Percentiles rank a stretch among this genome's conserved stretches.
Conservation (phyloP, 2,888 invertebrate species). For the Blastobasis adustella region DNA sequence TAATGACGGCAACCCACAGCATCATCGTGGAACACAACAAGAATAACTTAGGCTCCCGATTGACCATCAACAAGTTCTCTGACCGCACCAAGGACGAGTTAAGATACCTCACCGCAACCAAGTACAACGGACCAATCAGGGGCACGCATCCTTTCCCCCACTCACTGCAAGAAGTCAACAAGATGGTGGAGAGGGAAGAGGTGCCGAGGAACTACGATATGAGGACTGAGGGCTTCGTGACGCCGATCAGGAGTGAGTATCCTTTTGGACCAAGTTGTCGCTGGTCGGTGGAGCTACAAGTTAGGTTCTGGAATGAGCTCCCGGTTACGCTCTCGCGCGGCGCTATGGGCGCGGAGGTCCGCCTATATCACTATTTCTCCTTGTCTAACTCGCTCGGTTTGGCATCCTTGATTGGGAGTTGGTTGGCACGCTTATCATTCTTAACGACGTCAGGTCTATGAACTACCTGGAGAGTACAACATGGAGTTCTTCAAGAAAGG, state of each 20-base stretch:
- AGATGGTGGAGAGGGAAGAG: constrained; percentile 18
- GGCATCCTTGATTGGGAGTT: too few species aligned
- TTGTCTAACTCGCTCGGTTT: too few species aligned
- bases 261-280: neutral
- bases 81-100: constrained; percentile 30
- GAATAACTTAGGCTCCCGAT: constrained; percentile 29
- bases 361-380: neutral
- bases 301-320: neutral
- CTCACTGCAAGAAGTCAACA: constrained; percentile 7
- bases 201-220: constrained; percentile 35
- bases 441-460: too few species aligned
- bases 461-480: too few species aligned
- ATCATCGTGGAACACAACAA: constrained; percentile 29
- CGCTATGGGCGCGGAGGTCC: neutral
- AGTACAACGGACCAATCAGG: constrained; percentile 11
- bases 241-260: constrained; percentile 32
- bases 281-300: neutral
- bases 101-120: constrained; percentile 20
- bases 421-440: too few species aligned
- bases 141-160: constrained; percentile 27
- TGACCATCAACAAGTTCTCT: constrained; percentile 36
- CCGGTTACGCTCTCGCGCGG: neutral
- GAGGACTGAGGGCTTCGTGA: constrained; percentile 32
- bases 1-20: constrained; percentile 14
- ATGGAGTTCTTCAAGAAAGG: too few species aligned